Conservation (phyloP, 2,888 invertebrate genomes). For the Tanytarsus gracilentus region DNA sequence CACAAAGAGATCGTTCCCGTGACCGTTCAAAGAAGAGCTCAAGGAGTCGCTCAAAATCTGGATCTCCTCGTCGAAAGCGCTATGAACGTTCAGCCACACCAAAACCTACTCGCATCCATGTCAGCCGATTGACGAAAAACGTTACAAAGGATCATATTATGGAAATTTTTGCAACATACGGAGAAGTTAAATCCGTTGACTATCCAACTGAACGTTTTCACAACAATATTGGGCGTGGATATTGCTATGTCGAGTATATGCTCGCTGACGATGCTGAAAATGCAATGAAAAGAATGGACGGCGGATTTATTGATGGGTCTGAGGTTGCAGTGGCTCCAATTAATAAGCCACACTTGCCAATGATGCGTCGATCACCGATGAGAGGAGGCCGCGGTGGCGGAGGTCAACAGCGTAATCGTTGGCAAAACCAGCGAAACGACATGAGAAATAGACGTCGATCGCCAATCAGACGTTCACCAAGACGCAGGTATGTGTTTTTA, state of each 20-base stretch:
- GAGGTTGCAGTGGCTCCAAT: slow-evolving; percentile 63
- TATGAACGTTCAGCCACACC: slow-evolving; percentile 78
- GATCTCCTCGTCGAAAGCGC: slow-evolving; percentile 53
- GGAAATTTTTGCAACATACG: slow-evolving; percentile 87
- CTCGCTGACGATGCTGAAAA: slow-evolving; percentile 94
- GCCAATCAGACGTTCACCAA: slow-evolving; percentile 14
- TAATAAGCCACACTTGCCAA: background rate
- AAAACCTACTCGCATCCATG: slow-evolving; percentile 79
- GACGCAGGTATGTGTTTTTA: background rate
- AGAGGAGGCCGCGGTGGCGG: background rate
- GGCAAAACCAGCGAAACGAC: background rate
- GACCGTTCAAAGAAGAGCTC: slow-evolving; percentile 33
- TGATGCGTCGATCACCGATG: slow-evolving; percentile 22
- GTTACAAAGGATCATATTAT: slow-evolving; percentile 82
- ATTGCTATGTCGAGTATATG: slow-evolving; percentile 91
- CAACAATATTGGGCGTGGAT: slow-evolving; percentile 79
- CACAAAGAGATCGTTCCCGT: no score
- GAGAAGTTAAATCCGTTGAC: slow-evolving; percentile 78
- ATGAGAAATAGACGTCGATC: slow-evolving; percentile 13
- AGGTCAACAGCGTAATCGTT: background rate
- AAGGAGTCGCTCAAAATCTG: slow-evolving; percentile 45
- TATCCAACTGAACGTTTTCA: slow-evolving; percentile 84
- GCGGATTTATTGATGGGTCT: slow-evolving; percentile 94
- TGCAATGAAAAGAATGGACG: slow-evolving; percentile 99
- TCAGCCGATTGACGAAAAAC: slow-evolving; percentile 85